Conservation (phyloP, 2,797 vertebrate genomes). For the Orestias chungarensis region DNA sequence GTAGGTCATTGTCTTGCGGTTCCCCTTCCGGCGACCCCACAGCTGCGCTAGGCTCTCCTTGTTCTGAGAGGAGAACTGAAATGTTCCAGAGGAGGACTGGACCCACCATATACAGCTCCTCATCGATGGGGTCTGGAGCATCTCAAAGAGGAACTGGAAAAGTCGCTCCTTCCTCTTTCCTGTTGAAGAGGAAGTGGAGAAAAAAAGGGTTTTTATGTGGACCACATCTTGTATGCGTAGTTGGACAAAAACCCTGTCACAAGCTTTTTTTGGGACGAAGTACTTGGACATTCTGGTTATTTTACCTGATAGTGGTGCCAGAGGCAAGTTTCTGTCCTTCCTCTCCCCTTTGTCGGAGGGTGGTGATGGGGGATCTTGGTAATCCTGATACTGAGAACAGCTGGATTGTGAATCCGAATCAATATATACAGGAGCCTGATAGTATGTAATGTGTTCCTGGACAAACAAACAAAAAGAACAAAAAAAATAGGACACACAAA, state of each 20-base stretch:
- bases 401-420: slow-evolving; percentile 84
- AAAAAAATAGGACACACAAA: slow-evolving; percentile 3
- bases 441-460: slow-evolving; percentile 66
- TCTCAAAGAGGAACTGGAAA: slow-evolving; percentile 86
- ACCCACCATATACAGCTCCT: slow-evolving; percentile 87
- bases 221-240: slow-evolving; percentile 5
- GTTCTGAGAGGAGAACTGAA: slow-evolving; percentile 87
- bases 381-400: slow-evolving; percentile 79
- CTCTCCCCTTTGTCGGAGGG: slow-evolving; percentile 55
- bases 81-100: slow-evolving; percentile 79
- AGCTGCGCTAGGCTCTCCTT: slow-evolving; percentile 83
- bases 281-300: neutral
- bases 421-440: slow-evolving; percentile 58
- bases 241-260: neutral
- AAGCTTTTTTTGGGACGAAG: neutral
- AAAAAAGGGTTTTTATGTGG: slow-evolving; percentile 3
- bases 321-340: slow-evolving; percentile 56
- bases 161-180: slow-evolving; percentile 84
- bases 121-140: slow-evolving; percentile 86
- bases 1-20: slow-evolving; percentile 87
- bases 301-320: slow-evolving; percentile 72
- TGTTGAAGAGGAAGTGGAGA: slow-evolving; percentile 42
- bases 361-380: slow-evolving; percentile 74
- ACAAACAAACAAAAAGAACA: slow-evolving; percentile 33
- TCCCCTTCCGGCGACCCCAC: slow-evolving; percentile 84